Conservation (phyloP, 2,797 vertebrate species). For the Fistularia commersonii region DNA sequence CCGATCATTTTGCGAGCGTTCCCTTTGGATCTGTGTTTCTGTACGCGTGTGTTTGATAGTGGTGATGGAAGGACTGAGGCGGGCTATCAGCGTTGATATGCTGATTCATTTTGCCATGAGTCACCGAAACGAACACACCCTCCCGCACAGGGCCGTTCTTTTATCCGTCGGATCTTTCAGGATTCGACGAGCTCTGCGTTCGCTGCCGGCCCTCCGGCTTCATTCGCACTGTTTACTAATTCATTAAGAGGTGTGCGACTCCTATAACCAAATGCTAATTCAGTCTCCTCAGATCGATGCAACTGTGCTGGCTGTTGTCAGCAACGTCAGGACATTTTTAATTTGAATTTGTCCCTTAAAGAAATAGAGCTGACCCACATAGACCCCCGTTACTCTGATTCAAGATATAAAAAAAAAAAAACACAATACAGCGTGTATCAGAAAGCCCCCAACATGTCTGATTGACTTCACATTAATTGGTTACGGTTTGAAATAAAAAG, state of each 20-base stretch:
- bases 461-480: no score
- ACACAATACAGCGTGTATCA: not conserved
- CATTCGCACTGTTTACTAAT: not conserved
- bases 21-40: no score
- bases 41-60: no score
- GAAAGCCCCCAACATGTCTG: no score
- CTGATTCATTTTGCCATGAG: slow-evolving; percentile 41
- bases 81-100: slow-evolving; percentile 13
- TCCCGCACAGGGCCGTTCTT: slow-evolving; percentile 6
- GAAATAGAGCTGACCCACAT: no score
- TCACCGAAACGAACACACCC: slow-evolving; percentile 27
- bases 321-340: not conserved
- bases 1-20: no score
- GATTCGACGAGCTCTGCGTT: slow-evolving; percentile 13
- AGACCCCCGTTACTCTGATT: no score
- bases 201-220: not conserved
- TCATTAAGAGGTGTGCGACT: not conserved
- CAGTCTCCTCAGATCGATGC: not conserved
- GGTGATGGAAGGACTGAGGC: not conserved
- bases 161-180: slow-evolving; percentile 5
- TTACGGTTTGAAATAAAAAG: no score
- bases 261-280: not conserved
- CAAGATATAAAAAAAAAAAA: slow-evolving; percentile 13
- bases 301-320: not conserved
- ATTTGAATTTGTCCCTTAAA: not conserved